Evolutionary conservation across 1,140 invertebrate genomes (phyloP).

Genomic region (Eulimnadia texana): DNA sequence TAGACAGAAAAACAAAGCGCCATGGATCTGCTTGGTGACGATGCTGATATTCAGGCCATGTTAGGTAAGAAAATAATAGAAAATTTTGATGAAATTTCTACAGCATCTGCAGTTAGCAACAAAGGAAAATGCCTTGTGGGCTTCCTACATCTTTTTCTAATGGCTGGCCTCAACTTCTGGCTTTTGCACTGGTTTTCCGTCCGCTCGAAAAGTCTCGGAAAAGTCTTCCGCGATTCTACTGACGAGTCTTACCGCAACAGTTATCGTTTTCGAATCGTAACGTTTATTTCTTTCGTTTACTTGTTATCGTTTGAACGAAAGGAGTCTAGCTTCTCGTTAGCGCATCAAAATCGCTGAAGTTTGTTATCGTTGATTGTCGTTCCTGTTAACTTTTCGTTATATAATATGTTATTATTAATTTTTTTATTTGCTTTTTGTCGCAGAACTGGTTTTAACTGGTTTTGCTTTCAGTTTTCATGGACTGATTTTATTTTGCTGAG

Average conservation of each 20-base stretch:
- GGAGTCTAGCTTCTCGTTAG: no score
- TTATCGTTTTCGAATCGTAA: no score
- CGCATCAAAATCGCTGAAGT: no score
- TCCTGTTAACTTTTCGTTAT: background rate
- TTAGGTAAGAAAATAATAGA: conserved; percentile 13
- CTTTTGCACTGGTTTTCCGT: background rate
- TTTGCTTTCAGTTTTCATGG: background rate
- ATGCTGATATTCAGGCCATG: conserved; percentile 2
- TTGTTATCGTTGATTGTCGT: no score
- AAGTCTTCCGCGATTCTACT: background rate
- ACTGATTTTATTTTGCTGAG: background rate
- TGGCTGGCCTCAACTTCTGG: background rate
- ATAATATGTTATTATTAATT: background rate
- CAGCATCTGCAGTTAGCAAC: no score
- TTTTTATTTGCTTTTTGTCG: background rate
- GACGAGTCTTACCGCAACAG: background rate
- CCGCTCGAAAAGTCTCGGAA: background rate
- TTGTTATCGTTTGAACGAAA: no score
- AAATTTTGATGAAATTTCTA: no score
- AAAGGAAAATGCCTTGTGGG: background rate
- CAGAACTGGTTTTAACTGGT: background rate
- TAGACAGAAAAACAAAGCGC: background rate
- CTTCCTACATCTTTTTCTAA: background rate
- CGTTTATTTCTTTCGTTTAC: no score
- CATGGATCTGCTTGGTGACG: conserved; percentile 11